Evolutionary conservation across 2,113 vertebrate genomes (phyloP).

Genomic region (Cinclus cinclus): DNA sequence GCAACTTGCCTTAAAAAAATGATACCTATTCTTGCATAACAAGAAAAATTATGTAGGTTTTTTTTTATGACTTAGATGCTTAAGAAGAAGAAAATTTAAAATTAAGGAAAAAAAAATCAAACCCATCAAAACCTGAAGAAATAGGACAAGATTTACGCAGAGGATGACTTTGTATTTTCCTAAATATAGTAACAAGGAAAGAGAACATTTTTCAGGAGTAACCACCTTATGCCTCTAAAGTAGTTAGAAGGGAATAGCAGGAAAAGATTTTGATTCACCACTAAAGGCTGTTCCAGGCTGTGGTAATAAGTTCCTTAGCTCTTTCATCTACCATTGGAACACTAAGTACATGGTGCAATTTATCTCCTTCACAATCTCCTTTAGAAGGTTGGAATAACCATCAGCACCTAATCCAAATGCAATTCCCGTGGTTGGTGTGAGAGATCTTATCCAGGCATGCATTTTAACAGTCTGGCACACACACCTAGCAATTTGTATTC

Average conservation of each 20-base stretch:
- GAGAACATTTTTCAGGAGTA: not conserved
- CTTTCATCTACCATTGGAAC: not conserved
- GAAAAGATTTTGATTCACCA: not conserved
- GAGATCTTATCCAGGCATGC: not conserved
- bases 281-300: not conserved
- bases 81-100: not conserved
- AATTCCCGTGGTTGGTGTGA: rapidly evolving
- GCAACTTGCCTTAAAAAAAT: not conserved
- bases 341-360: not conserved
- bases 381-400: not conserved
- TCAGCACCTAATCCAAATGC: not conserved
- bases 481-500: not conserved
- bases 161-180: not conserved
- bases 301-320: not conserved
- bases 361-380: not conserved
- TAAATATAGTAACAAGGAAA: not conserved
- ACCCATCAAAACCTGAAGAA: not conserved
- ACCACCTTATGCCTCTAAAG: not conserved
- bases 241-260: not conserved
- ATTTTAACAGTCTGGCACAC: not conserved
- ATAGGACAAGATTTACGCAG: not conserved
- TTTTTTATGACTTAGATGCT: not conserved
- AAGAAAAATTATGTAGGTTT: not conserved
- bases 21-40: not conserved
- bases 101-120: not conserved